Percentiles rank a stretch among this genome's conserved stretches.
Evolutionary conservation across 2,888 invertebrate species (phyloP).

Genomic region (Amphipoea oculea): DNA sequence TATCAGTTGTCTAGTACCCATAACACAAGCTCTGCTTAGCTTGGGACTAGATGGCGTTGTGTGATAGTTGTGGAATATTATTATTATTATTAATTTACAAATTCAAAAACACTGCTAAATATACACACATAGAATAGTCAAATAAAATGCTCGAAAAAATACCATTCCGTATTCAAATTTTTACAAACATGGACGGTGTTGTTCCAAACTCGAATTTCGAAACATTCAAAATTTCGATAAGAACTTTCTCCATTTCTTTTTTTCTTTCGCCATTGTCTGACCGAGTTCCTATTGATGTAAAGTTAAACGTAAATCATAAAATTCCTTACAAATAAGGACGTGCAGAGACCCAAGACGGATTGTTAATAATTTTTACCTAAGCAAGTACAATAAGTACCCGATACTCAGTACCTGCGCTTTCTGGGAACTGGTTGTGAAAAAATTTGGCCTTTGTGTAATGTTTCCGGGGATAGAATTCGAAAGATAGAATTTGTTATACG

Average conservation of each 20-base stretch:
- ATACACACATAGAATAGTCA: neutral
- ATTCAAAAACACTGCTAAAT: neutral
- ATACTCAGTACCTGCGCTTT: conserved; percentile 59
- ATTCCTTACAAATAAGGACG: conserved; percentile 54
- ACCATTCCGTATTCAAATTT: conserved; percentile 36
- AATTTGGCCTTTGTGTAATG: conserved; percentile 43
- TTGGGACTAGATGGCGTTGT: too few relatives aligned
- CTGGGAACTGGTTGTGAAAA: conserved; percentile 54
- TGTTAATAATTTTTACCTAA: conserved; percentile 61
- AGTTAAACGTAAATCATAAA: conserved; percentile 66
- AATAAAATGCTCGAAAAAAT: conserved; percentile 6
- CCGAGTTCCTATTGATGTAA: conserved; percentile 55
- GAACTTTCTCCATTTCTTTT: conserved; percentile 53
- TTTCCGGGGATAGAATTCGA: conserved; percentile 63
- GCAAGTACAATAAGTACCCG: conserved; percentile 63
- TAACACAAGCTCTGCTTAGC: too few relatives aligned
- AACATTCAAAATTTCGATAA: conserved; percentile 43
- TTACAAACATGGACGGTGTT: conserved; percentile 22
- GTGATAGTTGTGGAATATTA: too few relatives aligned
- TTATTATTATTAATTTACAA: too few relatives aligned
- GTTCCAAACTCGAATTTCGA: conserved; percentile 48
- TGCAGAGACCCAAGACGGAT: conserved; percentile 52
- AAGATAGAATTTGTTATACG: conserved; percentile 52
- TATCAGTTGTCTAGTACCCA: too few relatives aligned
- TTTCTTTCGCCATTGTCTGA: conserved; percentile 49